Conservation (phyloP, 2,113 vertebrate species). For the Deroptyus accipitrinus region DNA sequence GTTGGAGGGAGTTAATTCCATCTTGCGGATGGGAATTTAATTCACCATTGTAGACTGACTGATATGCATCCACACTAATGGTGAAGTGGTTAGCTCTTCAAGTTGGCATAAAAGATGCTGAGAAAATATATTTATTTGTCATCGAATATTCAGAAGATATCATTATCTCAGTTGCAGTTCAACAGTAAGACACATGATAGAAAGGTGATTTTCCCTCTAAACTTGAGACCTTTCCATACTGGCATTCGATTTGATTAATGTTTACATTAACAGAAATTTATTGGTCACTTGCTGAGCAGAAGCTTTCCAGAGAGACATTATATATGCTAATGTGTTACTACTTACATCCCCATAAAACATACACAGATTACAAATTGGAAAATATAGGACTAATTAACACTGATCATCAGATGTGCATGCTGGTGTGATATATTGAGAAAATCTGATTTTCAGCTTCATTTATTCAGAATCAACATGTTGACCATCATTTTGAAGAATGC, state of each 20-base stretch:
- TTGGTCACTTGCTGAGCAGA: constrained; percentile 68
- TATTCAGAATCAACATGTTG: constrained; percentile 36
- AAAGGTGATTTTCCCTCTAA: constrained; percentile 19
- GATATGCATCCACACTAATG: neutral
- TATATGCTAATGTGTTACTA: constrained; percentile 25
- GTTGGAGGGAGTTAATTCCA: neutral
- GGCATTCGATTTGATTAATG: constrained; percentile 67
- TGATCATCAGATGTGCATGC: constrained; percentile 50
- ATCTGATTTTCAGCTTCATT: constrained; percentile 57
- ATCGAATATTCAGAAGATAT: constrained; percentile 18
- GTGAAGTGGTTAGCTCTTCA: neutral
- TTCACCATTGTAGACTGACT: neutral
- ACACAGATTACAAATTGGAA: constrained; percentile 59
- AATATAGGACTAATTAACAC: constrained; percentile 69
- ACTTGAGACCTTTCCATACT: neutral
- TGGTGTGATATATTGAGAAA: constrained; percentile 25
- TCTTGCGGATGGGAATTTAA: neutral
- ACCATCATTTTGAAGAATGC: constrained; percentile 23
- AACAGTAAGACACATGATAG: neutral
- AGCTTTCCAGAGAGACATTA: constrained; percentile 56
- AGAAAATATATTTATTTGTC: neutral
- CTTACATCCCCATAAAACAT: constrained; percentile 60
- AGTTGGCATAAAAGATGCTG: neutral
- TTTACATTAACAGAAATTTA: constrained; percentile 67
- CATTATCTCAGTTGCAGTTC: constrained; percentile 13